Evolutionary conservation across 2,888 invertebrate genomes (phyloP), one percentile per base, ranked within the genome.

Genomic region (Maniola hyperantus): DNA sequence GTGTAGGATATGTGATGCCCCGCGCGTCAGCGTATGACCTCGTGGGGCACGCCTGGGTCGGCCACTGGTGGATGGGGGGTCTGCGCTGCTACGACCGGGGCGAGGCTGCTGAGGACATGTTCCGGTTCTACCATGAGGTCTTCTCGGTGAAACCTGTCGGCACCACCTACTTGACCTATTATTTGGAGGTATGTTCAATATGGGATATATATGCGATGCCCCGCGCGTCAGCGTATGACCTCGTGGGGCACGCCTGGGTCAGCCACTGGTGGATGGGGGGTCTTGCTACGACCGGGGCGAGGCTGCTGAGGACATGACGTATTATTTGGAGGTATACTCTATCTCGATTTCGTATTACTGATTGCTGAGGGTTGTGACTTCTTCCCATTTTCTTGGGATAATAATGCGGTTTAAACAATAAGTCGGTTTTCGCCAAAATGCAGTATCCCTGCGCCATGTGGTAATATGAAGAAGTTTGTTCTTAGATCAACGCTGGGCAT

Each of bases 251-350:
- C 75, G 77, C 74, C 1, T 91, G 90, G 90, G 72, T 83, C 0
- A 90, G 90, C 0, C 89, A 89, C 76, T 91, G 90, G 90, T 90
- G 89, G 89, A 82, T 87, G 83, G 89, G 85, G 0, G 89, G 89
- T 0, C 65, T 84, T 91, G 90, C 74, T 87, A 80, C 76, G 89
- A 89, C 75, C 71, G 89, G 0, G 90, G 86, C 0, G 82, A 83
- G 0, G 77, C 81, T 0, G 83, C 89, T 0, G 71, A 75, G 0
- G 84, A 85, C 71, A 76, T 89, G 7, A 80, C 75, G 1, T 90
- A 90, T 63, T 82, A 81, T 62, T 74, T 91, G 8, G 88, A 90
- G 84, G 90, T 89, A 65, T 7, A 10, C 20, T 50, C 36, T n/a
- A n/a, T n/a, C n/a, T n/a, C n/a, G n/a, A n/a, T n/a, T n/a, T n/a